These are phyloP conservation scores for Cyrtorhinus lividipennis DNA, from an alignment of 1,140 invertebrate species.

Conservation along the genomic window DNA sequence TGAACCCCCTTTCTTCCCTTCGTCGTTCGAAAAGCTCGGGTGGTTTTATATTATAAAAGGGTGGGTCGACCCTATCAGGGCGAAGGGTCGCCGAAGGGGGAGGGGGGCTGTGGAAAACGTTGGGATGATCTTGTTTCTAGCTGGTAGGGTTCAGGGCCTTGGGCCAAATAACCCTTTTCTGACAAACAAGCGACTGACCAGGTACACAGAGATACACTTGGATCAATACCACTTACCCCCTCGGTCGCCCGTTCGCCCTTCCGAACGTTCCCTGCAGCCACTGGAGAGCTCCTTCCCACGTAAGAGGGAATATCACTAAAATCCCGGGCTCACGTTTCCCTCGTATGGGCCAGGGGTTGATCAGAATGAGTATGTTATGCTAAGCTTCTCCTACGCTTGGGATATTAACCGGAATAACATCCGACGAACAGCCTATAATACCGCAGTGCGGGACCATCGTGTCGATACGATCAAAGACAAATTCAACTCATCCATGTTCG, in stretches of 20 bases:
- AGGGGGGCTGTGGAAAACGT: not conserved
- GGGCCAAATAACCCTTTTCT: not conserved
- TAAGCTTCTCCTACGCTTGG: too few species aligned
- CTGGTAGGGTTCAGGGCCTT: not conserved
- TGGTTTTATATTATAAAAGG: not conserved
- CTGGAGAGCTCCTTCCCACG: not conserved
- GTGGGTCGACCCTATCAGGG: too few species aligned
- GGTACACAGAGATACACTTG: not conserved
- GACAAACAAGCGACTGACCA: slow-evolving; percentile 3
- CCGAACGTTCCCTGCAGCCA: not conserved
- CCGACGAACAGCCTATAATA: too few species aligned
- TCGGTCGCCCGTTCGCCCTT: not conserved
- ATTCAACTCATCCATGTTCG: too few species aligned
- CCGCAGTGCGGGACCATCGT: too few species aligned
- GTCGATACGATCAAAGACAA: too few species aligned
- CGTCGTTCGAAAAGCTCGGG: not conserved
- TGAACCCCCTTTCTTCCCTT: not conserved
- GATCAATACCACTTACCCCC: slow-evolving; percentile 8
- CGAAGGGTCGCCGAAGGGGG: not conserved
- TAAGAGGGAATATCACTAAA: not conserved
- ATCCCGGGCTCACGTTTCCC: not conserved
- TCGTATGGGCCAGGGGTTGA: too few species aligned
- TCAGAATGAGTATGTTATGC: too few species aligned
- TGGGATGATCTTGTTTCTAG: not conserved
- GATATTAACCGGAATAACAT: too few species aligned